Evolutionary conservation across 2,113 vertebrate species (phyloP), one percentile per base, ranked within the genome.

Genomic region (Piprites chloris): DNA sequence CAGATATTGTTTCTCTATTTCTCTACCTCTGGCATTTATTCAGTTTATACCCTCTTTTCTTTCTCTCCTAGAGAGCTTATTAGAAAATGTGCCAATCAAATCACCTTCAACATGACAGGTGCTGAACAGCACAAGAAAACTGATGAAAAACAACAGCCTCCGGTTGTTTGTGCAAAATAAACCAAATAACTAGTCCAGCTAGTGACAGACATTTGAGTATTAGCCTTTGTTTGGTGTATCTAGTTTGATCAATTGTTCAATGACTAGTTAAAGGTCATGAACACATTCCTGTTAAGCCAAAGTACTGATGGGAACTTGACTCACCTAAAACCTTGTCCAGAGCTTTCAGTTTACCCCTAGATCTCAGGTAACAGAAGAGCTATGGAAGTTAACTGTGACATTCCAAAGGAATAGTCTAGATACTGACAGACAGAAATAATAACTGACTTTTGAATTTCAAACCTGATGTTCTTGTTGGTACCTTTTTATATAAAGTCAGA

Each of bases 231-330:
- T 92, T 12, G 2, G 33, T 39, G 18, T 41, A 93, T 77, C 52
- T 83, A 26, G 14, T 75, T 94, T 95, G 80, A 92, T 95, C 71
- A n/a, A 27, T 81, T 85, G 46, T 67, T 94, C 74, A 74, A 66
- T 55, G 67, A 75, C 72, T n/a, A 91, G n/a, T 87, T 53, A 94
- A 96, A 96, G 82, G 87, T 95, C 85, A 95, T 39, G 75, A 89
- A 78, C 61, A 87, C 3, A 24, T 32, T 89, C 35, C 47, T 87
- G 61, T 52, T 80, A 77, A 61, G 49, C n/a, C 37, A 20, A 79
- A 85, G 32, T 33, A 67, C 67, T 77, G 66, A 67, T 39, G 79
- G 76, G 24, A 94, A 84, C 30, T 3, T 55, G 28, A 59, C 39
- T 23, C 61, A 35, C 9, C 18, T 83, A 69, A 66, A 80, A 81